These are phyloP conservation scores for Agrochola lychnidis DNA, from an alignment of 2,888 invertebrate genomes.

Conservation along the genomic window DNA sequence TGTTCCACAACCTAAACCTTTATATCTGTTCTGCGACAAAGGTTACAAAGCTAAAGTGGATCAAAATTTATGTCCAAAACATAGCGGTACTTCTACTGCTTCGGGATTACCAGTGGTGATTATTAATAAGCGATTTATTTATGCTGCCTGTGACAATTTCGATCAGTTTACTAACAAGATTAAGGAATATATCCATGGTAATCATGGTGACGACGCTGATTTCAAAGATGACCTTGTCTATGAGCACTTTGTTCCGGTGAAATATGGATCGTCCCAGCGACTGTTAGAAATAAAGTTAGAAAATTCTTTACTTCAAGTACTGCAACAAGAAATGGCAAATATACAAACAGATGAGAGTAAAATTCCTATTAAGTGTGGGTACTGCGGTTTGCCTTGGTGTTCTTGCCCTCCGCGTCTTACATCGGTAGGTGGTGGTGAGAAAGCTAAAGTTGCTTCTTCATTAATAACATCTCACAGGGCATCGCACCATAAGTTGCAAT, in stretches of 20 bases:
- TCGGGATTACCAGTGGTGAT: constrained; percentile 83
- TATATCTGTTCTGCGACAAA: constrained; percentile 82
- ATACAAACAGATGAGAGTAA: constrained; percentile 55
- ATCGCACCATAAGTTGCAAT: constrained; percentile 60
- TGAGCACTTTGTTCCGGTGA: constrained; percentile 76
- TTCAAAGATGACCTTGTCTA: constrained; percentile 79
- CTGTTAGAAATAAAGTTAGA: constrained; percentile 77
- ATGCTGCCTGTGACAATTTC: constrained; percentile 85
- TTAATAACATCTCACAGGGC: background rate
- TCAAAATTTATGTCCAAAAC: constrained; percentile 78
- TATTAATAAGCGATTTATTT: constrained; percentile 82
- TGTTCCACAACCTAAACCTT: constrained; percentile 79
- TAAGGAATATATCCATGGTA: constrained; percentile 75
- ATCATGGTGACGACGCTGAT: constrained; percentile 74
- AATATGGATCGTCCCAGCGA: constrained; percentile 73
- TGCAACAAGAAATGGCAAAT: constrained; percentile 80
- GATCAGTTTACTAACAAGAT: constrained; percentile 79
- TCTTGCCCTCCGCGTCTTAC: constrained; percentile 4
- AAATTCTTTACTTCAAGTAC: constrained; percentile 82
- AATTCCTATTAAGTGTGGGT: constrained; percentile 73
- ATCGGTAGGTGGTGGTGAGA: background rate
- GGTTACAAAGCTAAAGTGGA: constrained; percentile 76
- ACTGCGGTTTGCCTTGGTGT: constrained; percentile 72
- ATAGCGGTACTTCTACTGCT: constrained; percentile 77
- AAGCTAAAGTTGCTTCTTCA: background rate